Conservation (phyloP, 2,797 vertebrate genomes). For the Nothura maculosa region DNA sequence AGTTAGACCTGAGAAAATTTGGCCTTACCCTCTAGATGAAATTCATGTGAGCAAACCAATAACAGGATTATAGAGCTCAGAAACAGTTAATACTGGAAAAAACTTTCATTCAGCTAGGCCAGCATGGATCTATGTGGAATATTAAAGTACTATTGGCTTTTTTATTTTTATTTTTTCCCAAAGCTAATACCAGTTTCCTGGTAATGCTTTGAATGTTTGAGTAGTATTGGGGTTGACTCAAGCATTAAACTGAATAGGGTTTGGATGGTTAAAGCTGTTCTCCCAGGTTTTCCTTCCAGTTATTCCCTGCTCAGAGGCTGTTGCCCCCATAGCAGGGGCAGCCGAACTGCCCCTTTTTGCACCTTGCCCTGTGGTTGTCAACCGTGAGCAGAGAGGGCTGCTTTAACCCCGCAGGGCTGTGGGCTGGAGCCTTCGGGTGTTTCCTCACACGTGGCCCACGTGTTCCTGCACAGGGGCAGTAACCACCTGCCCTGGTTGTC, state of each 20-base stretch:
- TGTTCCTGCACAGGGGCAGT: not conserved
- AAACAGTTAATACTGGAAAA: slow-evolving; percentile 20
- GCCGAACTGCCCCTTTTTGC: not conserved
- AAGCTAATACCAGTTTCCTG: not conserved
- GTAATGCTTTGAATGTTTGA: not conserved
- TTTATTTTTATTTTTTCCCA: not conserved
- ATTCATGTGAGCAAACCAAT: not conserved
- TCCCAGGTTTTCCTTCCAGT: rapidly evolving
- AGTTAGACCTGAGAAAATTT: not conserved
- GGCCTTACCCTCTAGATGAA: not conserved
- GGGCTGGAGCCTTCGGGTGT: not conserved
- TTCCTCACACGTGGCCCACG: not conserved
- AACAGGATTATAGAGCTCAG: slow-evolving; percentile 14
- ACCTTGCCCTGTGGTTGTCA: not conserved
- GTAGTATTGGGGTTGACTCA: not conserved
- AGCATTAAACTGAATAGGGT: not conserved
- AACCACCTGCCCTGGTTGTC: not conserved
- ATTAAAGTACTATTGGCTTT: slow-evolving; percentile 6
- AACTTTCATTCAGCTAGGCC: slow-evolving; percentile 10
- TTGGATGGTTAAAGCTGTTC: not conserved
- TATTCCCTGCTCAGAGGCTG: not conserved
- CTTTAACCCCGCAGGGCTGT: rapidly evolving
- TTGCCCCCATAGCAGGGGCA: rapidly evolving
- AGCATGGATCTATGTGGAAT: not conserved
- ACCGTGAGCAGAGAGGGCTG: not conserved